phyloP scores from a whole-genome alignment of 2,797 vertebrate genomes.

The Strix occidentalis region DNA sequence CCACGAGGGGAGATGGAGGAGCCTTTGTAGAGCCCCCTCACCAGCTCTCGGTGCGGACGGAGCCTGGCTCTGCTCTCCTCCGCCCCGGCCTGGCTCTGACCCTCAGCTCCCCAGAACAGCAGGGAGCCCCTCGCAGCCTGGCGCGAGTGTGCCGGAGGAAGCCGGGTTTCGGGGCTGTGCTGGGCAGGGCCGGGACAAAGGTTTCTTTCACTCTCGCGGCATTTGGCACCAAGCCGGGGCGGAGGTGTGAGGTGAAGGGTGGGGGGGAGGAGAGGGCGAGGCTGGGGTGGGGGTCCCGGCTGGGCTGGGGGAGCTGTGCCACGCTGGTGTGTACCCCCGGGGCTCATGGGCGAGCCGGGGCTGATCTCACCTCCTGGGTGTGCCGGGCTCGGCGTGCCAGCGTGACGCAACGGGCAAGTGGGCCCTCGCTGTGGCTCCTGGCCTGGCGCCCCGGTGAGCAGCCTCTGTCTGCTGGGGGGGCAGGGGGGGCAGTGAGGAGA shows the following conservation, averaged over 20 bases:
- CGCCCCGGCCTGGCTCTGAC: rapidly evolving
- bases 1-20: not conserved
- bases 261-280: not conserved
- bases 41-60: rapidly evolving
- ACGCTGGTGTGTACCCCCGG: not conserved
- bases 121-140: rapidly evolving
- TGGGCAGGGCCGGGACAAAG: not conserved
- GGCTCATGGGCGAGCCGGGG: rapidly evolving
- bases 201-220: not conserved
- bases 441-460: not conserved
- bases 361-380: not conserved
- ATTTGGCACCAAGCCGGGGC: rapidly evolving
- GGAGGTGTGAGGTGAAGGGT: not conserved
- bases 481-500: no score
- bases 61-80: not conserved
- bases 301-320: not conserved
- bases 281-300: no score
- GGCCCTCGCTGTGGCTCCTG: rapidly evolving
- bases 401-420: rapidly evolving
- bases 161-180: not conserved
- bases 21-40: not conserved
- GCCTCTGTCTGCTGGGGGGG: not conserved
- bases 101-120: rapidly evolving
- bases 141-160: not conserved
- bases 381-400: not conserved